These are phyloP conservation scores for Neodiprion fabricii DNA, from an alignment of 1,140 invertebrate species.

Conservation along the genomic window DNA sequence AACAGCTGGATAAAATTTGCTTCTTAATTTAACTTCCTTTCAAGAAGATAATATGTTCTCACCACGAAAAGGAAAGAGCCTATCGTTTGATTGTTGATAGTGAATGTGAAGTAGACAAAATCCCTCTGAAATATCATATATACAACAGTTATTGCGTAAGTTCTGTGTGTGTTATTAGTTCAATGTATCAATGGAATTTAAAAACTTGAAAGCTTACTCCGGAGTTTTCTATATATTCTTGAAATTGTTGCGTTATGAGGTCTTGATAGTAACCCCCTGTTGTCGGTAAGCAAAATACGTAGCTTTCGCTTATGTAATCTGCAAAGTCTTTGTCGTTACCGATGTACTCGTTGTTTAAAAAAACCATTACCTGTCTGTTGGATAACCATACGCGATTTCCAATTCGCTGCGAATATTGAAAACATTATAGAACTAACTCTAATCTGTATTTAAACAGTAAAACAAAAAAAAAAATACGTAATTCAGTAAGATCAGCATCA, in stretches of 20 bases:
- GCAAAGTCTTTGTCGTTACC: constrained; percentile 34
- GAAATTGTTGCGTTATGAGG: constrained; percentile 21
- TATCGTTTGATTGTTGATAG: constrained; percentile 17
- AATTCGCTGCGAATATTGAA: constrained; percentile 18
- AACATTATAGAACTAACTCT: constrained; percentile 4
- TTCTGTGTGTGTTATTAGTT: not conserved
- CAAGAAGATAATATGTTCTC: constrained; percentile 1
- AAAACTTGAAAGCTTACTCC: constrained; percentile 10
- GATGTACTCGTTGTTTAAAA: constrained; percentile 32
- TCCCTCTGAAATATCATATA: constrained; percentile 11
- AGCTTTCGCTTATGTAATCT: constrained; percentile 26
- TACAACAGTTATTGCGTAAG: too few relatives aligned
- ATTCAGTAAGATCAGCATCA: not conserved
- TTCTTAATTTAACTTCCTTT: not conserved
- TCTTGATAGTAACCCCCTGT: constrained; percentile 28
- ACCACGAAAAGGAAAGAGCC: constrained; percentile 38
- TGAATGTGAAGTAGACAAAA: constrained; percentile 37
- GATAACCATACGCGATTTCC: constrained; percentile 29
- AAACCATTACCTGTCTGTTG: constrained; percentile 30
- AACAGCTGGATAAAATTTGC: constrained; percentile 23
- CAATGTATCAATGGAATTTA: not conserved
- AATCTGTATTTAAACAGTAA: not conserved
- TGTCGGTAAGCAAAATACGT: constrained; percentile 27
- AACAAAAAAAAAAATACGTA: not conserved
- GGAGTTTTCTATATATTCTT: constrained; percentile 28